Percentiles rank a stretch among this genome's conserved stretches.
Conservation (phyloP, 2,888 invertebrate species). For the Tetropium fuscum region DNA sequence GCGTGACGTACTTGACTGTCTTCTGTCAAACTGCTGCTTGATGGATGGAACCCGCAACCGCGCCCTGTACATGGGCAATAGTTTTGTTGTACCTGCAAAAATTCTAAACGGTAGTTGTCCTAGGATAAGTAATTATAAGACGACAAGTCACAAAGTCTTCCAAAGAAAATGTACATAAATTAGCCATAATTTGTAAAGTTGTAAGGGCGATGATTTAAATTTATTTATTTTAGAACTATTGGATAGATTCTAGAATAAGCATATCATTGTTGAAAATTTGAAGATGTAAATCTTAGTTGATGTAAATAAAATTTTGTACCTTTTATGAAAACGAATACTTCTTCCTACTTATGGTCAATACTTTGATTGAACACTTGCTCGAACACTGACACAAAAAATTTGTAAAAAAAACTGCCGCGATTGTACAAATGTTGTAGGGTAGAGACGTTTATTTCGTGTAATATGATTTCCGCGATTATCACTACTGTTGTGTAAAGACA, state of each 20-base stretch:
- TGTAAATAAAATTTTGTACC: constrained; percentile 39
- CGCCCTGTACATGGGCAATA: constrained; percentile 1
- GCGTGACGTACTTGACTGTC: neutral
- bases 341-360: constrained; percentile 68
- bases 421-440: constrained; percentile 45
- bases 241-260: constrained; percentile 59
- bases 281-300: constrained; percentile 11
- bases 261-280: constrained; percentile 53
- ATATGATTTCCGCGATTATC: constrained; percentile 44
- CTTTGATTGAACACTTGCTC: constrained; percentile 47
- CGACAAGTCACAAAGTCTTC: constrained; percentile 60
- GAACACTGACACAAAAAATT: constrained; percentile 25
- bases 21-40: neutral
- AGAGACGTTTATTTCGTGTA: constrained; percentile 44
- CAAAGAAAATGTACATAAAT: constrained; percentile 49
- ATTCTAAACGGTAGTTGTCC: constrained; percentile 30
- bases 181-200: constrained; percentile 14
- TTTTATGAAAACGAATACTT: constrained; percentile 46
- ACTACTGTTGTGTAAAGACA: constrained; percentile 67
- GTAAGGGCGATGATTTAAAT: constrained; percentile 27
- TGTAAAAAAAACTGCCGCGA: constrained; percentile 44
- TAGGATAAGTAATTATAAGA: constrained; percentile 16
- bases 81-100: constrained; percentile 28
- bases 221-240: constrained; percentile 34
- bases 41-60: neutral